Base-by-base conservation (phyloP, 2,113 vertebrate species). In the Burhinus oedicnemus region DNA sequence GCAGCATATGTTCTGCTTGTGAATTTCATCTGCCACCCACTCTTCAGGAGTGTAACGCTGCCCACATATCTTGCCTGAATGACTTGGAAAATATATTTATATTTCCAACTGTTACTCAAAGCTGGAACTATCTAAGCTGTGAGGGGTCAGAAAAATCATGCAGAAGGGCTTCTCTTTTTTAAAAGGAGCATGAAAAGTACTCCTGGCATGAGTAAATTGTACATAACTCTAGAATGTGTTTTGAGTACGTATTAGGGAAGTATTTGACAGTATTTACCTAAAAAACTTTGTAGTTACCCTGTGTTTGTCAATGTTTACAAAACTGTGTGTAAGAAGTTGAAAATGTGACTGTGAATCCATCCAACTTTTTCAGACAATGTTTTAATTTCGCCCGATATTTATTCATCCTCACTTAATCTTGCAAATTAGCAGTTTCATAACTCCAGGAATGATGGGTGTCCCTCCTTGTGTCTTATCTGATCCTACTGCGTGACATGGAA, bases 21-120 rank as follows among this genome's bases (percentile, higher is more conserved):
- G 89, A 80, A 89, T 94, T 87, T 97, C 89, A 95, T 89, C 89
- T 96, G 84, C 91, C 89, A 83, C 89, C 94, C 93, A 85, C 89
- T 95, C 93, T 27, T 93, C 27, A 13, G 91, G 82, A 95, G 77
- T 40, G 45, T 66, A 84, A 44, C 61, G 20, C 91, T 94, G 89
- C 91, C 82, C 93, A 94, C 93, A 93, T 12, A 8, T 87, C 92
- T 96, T 95, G 87, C 90, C 92, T 95, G 90, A 90, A 66, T 91
- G 81, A 89, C 74, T 95, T 85, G 58, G 75, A 70, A 90, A 77
- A 87, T 74, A 34, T 61, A 90, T 85, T 87, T 89, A 76, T 95
- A 76, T 92, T 95, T 93, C 83, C 54, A 87, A 94, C 87, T 89
- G 52, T 87, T 92, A 76, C 86, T 92, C 58, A 77, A 60, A 76